Conservation (phyloP, 2,113 vertebrate genomes). For the Hydrolagus affinis region DNA sequence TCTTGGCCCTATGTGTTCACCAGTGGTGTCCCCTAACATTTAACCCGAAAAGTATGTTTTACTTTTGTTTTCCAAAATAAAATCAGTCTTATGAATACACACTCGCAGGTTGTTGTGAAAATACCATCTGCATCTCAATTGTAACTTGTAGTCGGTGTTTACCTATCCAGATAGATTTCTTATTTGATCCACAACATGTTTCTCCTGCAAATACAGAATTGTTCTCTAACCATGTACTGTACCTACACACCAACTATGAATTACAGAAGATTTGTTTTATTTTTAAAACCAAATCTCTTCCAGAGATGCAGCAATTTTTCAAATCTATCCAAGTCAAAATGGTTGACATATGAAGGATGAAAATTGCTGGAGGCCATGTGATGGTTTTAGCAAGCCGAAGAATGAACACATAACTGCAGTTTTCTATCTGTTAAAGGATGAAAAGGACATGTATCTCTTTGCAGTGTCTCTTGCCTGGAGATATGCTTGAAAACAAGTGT, state of each 20-base stretch:
- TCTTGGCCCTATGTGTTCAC: too few relatives aligned
- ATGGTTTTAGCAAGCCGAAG: neutral
- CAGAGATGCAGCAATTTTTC: neutral
- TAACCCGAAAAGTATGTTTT: too few relatives aligned
- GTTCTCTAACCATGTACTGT: too few relatives aligned
- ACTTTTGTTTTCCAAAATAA: too few relatives aligned
- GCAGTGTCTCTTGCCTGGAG: conserved; percentile 5
- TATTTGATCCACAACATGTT: neutral
- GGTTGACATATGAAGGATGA: neutral
- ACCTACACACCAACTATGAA: too few relatives aligned
- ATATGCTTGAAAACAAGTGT: conserved; percentile 3
- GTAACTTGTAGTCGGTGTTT: too few relatives aligned
- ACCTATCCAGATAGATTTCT: too few relatives aligned
- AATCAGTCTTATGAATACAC: too few relatives aligned
- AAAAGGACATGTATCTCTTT: conserved; percentile 24
- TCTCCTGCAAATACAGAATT: neutral
- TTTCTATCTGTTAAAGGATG: neutral
- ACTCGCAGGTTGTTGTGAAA: too few relatives aligned
- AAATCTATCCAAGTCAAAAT: neutral
- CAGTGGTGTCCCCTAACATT: too few relatives aligned
- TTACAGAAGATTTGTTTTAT: too few relatives aligned
- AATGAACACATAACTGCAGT: neutral
- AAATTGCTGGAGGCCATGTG: conserved; percentile 11
- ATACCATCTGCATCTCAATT: too few relatives aligned
- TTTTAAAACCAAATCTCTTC: neutral